Evolutionary conservation across 1,140 invertebrate species (phyloP).

Genomic region (Drosophila pruinosa): DNA sequence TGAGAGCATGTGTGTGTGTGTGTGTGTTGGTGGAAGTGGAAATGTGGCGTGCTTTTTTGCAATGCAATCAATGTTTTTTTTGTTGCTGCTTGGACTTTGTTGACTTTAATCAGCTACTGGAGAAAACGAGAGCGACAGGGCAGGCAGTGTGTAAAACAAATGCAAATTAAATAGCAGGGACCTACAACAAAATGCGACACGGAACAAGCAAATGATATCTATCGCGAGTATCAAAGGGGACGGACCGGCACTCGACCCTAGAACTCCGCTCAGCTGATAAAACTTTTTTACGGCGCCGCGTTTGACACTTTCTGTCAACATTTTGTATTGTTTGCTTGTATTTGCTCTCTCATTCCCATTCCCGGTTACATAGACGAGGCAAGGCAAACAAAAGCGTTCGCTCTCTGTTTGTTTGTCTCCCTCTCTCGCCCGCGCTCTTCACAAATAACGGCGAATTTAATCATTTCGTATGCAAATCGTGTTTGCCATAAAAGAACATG

Average conservation of each 20-base stretch:
- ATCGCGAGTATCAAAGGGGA: constrained; percentile 13
- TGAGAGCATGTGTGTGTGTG: not conserved
- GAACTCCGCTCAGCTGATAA: constrained; percentile 17
- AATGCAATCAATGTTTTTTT: constrained; percentile 32
- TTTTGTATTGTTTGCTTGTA: constrained; percentile 31
- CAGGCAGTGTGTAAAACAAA: constrained; percentile 11
- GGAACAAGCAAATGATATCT: constrained; percentile 46
- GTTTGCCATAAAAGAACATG: constrained; percentile 59
- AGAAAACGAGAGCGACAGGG: not conserved
- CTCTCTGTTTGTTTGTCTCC: not conserved
- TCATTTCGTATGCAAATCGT: constrained; percentile 71
- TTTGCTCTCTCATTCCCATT: not conserved
- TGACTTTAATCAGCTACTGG: constrained; percentile 49
- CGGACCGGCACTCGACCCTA: not conserved
- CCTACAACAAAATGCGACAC: constrained; percentile 15
- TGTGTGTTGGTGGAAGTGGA: not conserved
- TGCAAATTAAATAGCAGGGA: constrained; percentile 48
- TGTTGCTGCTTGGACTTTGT: constrained; percentile 25
- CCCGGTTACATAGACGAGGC: constrained; percentile 17
- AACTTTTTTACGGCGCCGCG: constrained; percentile 14
- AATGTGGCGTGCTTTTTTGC: not conserved
- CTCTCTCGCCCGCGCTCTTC: not conserved
- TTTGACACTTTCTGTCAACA: constrained; percentile 40
- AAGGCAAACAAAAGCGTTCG: constrained; percentile 32
- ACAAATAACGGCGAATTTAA: constrained; percentile 63